Percentiles rank a stretch among this genome's conserved stretches.
Conservation (phyloP, 2,797 vertebrate genomes). For the Phataginus tricuspis region DNA sequence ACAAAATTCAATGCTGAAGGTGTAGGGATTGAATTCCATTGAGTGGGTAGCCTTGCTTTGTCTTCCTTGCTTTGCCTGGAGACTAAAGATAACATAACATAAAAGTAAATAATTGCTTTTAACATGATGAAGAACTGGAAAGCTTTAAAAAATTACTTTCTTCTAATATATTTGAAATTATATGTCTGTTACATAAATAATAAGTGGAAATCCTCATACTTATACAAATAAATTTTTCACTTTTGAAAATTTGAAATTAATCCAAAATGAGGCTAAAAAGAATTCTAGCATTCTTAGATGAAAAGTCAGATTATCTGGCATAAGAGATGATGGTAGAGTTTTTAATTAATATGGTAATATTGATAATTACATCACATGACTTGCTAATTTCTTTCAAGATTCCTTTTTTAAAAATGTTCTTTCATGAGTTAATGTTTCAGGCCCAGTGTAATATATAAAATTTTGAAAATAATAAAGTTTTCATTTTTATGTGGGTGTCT, state of each 20-base stretch:
- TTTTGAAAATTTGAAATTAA: background rate
- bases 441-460: background rate
- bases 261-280: background rate
- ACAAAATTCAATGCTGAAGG: background rate
- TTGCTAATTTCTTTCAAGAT: conserved; percentile 16
- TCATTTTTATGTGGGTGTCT: background rate
- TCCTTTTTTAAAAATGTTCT: conserved; percentile 41
- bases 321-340: background rate
- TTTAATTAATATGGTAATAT: background rate
- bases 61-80: conserved; percentile 1
- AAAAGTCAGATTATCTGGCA: background rate
- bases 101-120: background rate
- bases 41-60: background rate
- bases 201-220: background rate
- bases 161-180: conserved; percentile 29
- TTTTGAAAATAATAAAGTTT: conserved; percentile 20
- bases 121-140: background rate
- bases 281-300: background rate
- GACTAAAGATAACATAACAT: background rate
- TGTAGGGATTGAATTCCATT: background rate
- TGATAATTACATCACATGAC: background rate
- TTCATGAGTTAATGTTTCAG: background rate
- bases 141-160: background rate
- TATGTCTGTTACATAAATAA: background rate
- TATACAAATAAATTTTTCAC: background rate